Base-by-base conservation (phyloP, 2,113 vertebrate species). In the Laticauda colubrina region DNA sequence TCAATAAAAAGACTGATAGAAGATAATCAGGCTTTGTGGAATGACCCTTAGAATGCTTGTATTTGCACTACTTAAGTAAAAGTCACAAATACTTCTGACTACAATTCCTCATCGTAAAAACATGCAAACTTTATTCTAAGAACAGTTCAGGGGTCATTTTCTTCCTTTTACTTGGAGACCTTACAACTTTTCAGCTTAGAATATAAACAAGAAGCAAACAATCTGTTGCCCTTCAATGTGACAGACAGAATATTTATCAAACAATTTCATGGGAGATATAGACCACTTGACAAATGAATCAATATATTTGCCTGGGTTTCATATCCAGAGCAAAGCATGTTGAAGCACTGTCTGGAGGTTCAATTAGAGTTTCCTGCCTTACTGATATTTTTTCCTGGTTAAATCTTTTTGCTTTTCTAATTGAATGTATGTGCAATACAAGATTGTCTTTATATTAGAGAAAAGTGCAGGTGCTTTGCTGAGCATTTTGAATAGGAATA, bases 221-320 rank as follows among this genome's bases (percentile, higher is more conserved):
- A 96, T 96, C 96, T 0, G 94, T 97, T 91, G 2, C 45, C 89
- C 91, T 96, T 95, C 90, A 96, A 51, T 29, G 29, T 20, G 8
- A 18, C 4, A 15, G 12, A 21, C 55, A 57, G 21, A 51, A 94
- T 1, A 1, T 48, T 0, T 55, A 91, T 94, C 90, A 91, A 95
- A 85, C 88, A 26, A 88, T 93, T 81, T 97, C 96, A 97, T 96
- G 85, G 89, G 91, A 93, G 88, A 94, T 88, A 91, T 94, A 96
- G 96, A 93, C 94, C 95, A 93, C 95, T 96, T 87, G 93, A 96
- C 90, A 93, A 55, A 61, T 20, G 0, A 0, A 96, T 97, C 96
- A 2, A 96, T 97, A 94, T 56, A 48, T 61, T 85, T 0, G 90
- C 96, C 93, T 92, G 93, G 3, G 23, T 93, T 92, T 94, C 91